Conservation (phyloP, 2,113 vertebrate species). For the Periophthalmodon schlosseri region DNA sequence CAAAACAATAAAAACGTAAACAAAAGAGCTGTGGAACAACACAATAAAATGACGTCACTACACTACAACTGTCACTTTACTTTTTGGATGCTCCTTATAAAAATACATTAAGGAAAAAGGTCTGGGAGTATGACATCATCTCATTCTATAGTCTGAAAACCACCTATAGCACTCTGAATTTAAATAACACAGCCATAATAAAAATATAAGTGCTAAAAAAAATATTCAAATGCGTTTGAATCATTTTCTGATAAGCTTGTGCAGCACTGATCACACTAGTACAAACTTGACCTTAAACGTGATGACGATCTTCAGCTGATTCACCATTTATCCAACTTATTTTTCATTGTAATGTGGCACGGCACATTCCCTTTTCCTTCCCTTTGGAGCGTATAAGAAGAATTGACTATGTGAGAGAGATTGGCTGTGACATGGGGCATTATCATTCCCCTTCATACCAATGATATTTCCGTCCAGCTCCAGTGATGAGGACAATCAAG, state of each 20-base stretch:
- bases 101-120: too few relatives aligned
- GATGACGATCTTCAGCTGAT: conserved; percentile 9
- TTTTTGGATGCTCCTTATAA: too few relatives aligned
- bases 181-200: too few relatives aligned
- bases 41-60: too few relatives aligned
- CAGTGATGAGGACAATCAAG: conserved; percentile 16
- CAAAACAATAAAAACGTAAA: not conserved
- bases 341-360: conserved; percentile 9
- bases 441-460: conserved; percentile 12
- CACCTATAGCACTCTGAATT: too few relatives aligned
- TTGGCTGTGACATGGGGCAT: conserved; percentile 15
- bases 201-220: too few relatives aligned
- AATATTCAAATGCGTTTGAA: not conserved
- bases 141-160: too few relatives aligned
- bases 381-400: not conserved
- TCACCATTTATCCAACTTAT: conserved; percentile 5
- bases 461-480: conserved; percentile 7
- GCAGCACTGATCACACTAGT: not conserved
- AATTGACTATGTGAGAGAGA: conserved; percentile 7
- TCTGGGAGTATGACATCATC: too few relatives aligned
- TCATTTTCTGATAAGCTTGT: not conserved
- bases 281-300: conserved; percentile 3
- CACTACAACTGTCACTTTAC: not conserved
- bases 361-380: not conserved
- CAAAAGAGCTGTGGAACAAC: not conserved